These are phyloP conservation scores for Augiades crinisus DNA, from an alignment of 2,888 invertebrate genomes.

Conservation along the genomic window DNA sequence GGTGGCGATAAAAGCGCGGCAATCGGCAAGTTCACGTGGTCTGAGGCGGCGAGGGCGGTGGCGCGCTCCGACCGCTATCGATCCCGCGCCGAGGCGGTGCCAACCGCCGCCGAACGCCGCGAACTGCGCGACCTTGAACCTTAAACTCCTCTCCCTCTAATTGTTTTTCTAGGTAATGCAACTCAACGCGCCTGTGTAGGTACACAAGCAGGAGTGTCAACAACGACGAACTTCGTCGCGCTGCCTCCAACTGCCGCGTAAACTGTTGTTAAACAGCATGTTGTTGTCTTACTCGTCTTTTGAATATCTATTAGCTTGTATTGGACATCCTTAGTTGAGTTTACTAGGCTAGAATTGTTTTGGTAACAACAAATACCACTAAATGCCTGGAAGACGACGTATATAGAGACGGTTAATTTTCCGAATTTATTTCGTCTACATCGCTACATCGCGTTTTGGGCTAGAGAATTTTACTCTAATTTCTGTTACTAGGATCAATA, in stretches of 20 bases:
- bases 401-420: too few relatives aligned
- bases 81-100: constrained; percentile 66
- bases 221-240: neutral
- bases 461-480: too few relatives aligned
- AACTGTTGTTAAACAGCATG: neutral
- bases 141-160: constrained; percentile 54
- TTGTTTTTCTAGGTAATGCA: constrained; percentile 35
- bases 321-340: too few relatives aligned
- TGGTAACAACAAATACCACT: too few relatives aligned
- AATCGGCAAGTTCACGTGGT: constrained; percentile 43
- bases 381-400: too few relatives aligned
- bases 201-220: constrained; percentile 24
- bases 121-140: constrained; percentile 67
- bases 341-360: too few relatives aligned
- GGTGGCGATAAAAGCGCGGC: constrained; percentile 48
- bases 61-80: constrained; percentile 71
- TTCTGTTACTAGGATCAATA: too few relatives aligned
- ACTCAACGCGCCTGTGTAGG: constrained; percentile 13
- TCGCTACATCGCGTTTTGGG: too few relatives aligned
- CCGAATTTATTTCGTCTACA: too few relatives aligned
- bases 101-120: constrained; percentile 57
- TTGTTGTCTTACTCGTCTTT: too few relatives aligned
- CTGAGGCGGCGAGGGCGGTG: constrained; percentile 41
- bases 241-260: neutral
- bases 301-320: too few relatives aligned